Conservation (phyloP, 1,140 invertebrate genomes). For the Lordiphosa mommai region DNA sequence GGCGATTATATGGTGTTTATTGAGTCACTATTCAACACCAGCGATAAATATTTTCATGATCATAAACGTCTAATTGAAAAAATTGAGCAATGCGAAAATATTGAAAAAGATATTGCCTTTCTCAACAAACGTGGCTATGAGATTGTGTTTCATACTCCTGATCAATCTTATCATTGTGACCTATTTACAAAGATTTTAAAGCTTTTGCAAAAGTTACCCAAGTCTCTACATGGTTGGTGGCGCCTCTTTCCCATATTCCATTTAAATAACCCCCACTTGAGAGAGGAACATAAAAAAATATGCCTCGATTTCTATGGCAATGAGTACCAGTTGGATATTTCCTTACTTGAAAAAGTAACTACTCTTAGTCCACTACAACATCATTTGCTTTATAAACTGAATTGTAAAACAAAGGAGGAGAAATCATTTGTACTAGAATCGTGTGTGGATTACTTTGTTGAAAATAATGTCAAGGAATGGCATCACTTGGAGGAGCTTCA, state of each 20-base stretch:
- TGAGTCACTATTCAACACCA: conserved; percentile 48
- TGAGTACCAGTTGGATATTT: conserved; percentile 26
- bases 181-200: conserved; percentile 21
- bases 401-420: conserved; percentile 45
- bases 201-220: conserved; percentile 19
- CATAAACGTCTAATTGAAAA: conserved; percentile 27
- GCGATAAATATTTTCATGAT: conserved; percentile 32
- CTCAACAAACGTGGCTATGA: conserved; percentile 48
- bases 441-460: conserved; percentile 37
- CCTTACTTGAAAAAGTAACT: background rate
- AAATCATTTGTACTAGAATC: conserved; percentile 32
- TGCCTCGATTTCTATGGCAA: conserved; percentile 25
- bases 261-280: background rate
- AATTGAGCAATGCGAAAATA: conserved; percentile 17
- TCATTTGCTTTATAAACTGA: conserved; percentile 29
- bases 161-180: background rate
- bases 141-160: conserved; percentile 4
- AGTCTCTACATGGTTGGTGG: conserved; percentile 45
- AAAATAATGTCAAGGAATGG: conserved; percentile 16
- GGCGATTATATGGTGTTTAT: conserved; percentile 53
- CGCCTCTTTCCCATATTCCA: conserved; percentile 34
- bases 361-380: conserved; percentile 19
- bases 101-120: conserved; percentile 3
- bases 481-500: conserved; percentile 13
- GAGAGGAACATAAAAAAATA: background rate